phyloP scores from a whole-genome alignment of 1,140 invertebrate genomes.

The Diorhabda elongata region DNA sequence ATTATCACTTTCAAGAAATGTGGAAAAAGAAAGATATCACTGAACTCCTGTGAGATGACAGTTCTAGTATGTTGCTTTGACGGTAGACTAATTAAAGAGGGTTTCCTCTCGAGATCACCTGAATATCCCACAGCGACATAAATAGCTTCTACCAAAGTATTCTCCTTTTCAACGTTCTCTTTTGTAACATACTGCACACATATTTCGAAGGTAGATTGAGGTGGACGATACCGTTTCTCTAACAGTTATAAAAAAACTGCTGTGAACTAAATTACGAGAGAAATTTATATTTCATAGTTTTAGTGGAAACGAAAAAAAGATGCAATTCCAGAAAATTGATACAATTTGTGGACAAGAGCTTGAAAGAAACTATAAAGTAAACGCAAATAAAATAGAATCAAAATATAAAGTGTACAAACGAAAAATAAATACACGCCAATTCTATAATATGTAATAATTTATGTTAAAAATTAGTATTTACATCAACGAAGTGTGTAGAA shows the following conservation, averaged over 20 bases:
- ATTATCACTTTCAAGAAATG: neutral
- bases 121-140: slow-evolving; percentile 30
- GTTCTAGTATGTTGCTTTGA: slow-evolving; percentile 33
- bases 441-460: too few species aligned
- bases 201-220: neutral
- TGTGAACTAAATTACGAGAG: neutral
- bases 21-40: slow-evolving; percentile 25
- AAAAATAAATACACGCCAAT: too few species aligned
- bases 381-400: too few species aligned
- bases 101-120: slow-evolving; percentile 38
- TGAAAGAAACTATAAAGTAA: too few species aligned
- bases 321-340: too few species aligned
- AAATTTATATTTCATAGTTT: neutral
- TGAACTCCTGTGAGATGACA: slow-evolving; percentile 24
- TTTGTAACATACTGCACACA: neutral
- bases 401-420: too few species aligned
- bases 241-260: neutral
- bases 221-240: neutral
- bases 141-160: slow-evolving; percentile 31
- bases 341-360: too few species aligned
- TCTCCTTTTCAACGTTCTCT: neutral
- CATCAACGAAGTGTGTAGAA: too few species aligned
- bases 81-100: slow-evolving; percentile 41
- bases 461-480: too few species aligned
- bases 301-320: neutral